Evolutionary conservation across 1,140 invertebrate genomes (phyloP).

Genomic region (Mizuhopecten yessoensis): DNA sequence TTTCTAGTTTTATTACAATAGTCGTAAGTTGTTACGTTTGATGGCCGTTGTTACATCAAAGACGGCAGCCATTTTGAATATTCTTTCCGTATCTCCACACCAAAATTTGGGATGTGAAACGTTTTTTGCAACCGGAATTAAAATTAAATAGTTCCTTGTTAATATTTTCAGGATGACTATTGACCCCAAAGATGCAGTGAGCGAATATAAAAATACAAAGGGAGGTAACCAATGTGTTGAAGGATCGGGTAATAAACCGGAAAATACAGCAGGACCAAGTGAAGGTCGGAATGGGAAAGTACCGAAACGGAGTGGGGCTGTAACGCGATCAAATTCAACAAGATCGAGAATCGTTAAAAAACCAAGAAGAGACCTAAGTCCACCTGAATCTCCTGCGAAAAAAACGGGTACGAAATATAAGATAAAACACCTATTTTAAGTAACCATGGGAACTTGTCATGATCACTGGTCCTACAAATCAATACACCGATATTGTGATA

Average conservation of each 20-base stretch:
- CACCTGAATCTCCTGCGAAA: slow-evolving; percentile 73
- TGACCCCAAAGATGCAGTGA: slow-evolving; percentile 45
- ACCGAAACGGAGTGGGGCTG: neutral
- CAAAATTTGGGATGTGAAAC: neutral
- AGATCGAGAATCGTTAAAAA: slow-evolving; percentile 72
- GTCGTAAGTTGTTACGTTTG: slow-evolving; percentile 5
- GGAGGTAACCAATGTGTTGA: slow-evolving; percentile 41
- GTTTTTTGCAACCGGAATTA: neutral
- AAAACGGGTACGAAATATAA: slow-evolving; percentile 63
- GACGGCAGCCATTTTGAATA: slow-evolving; percentile 74
- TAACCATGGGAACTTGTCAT: neutral
- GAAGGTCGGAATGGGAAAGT: slow-evolving; percentile 50
- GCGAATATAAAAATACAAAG: slow-evolving; percentile 54
- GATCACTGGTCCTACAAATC: neutral
- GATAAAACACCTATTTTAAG: neutral
- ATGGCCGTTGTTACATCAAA: slow-evolving; percentile 42
- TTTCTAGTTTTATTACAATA: neutral
- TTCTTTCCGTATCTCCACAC: slow-evolving; percentile 47
- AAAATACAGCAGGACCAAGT: slow-evolving; percentile 24
- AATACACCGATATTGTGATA: no score
- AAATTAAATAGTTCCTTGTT: neutral
- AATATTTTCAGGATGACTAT: slow-evolving; percentile 41
- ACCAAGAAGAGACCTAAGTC: slow-evolving; percentile 72
- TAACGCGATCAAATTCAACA: slow-evolving; percentile 51
- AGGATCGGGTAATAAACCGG: slow-evolving; percentile 33